Percentiles rank a stretch among this genome's conserved stretches.
Conservation (phyloP, 2,113 vertebrate genomes). For the Nyctibius bracteatus region DNA sequence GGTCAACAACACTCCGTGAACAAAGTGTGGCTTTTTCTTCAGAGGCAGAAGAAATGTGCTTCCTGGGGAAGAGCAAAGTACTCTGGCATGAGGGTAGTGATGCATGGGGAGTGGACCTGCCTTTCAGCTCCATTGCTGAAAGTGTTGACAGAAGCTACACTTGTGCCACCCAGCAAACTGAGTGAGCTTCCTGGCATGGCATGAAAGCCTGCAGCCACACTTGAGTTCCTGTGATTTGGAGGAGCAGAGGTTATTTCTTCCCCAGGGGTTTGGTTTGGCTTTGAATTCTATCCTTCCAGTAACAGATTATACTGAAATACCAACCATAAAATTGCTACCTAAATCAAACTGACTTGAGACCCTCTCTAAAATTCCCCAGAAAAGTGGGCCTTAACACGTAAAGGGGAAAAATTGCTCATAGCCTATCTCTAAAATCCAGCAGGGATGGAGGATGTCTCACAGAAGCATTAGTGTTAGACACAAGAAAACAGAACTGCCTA, state of each 20-base stretch:
- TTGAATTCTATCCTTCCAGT: background rate
- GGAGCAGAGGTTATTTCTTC: background rate
- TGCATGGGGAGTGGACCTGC: background rate
- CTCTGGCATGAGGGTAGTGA: background rate
- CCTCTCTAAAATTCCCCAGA: background rate
- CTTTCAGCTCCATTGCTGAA: background rate
- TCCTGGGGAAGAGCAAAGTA: background rate
- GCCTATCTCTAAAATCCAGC: background rate
- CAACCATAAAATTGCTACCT: background rate
- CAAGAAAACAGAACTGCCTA: background rate
- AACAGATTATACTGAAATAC: background rate
- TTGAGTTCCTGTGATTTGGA: background rate
- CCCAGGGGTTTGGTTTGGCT: background rate
- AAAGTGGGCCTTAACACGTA: background rate
- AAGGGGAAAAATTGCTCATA: background rate
- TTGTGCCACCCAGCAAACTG: background rate
- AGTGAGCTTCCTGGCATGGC: background rate
- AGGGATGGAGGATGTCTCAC: background rate
- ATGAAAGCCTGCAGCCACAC: background rate
- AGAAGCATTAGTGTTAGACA: background rate
- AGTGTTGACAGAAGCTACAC: background rate
- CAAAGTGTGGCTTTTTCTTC: background rate
- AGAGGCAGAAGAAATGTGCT: background rate
- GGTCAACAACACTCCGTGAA: background rate
- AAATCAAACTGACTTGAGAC: background rate